Percentiles rank a stretch among this genome's conserved stretches.
Evolutionary conservation across 2,113 vertebrate species (phyloP).

Genomic region (Corythornis madagascariensis): DNA sequence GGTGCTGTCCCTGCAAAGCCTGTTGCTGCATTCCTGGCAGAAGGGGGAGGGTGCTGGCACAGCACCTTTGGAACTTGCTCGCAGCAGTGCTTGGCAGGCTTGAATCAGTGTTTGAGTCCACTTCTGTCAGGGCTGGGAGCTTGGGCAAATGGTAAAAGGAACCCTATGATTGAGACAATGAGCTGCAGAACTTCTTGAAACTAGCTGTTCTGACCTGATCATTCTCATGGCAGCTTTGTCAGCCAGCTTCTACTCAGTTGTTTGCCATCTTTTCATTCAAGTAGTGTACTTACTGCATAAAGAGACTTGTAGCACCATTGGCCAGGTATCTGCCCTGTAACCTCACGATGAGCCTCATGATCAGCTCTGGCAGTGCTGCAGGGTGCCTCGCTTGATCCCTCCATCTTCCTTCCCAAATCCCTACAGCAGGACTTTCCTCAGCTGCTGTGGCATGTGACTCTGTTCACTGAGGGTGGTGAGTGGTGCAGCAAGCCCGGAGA

Average conservation of each 20-base stretch:
- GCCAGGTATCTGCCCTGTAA: fast-evolving
- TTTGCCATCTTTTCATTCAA: neutral
- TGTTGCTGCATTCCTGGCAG: neutral
- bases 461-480: neutral
- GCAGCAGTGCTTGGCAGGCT: neutral
- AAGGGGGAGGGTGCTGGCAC: neutral
- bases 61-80: fast-evolving
- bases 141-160: neutral
- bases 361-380: neutral
- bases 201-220: neutral
- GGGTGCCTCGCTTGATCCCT: neutral
- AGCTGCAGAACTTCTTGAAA: neutral
- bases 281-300: fast-evolving
- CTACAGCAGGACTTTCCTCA: neutral
- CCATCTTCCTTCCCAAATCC: neutral
- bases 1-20: fast-evolving
- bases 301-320: neutral
- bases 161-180: neutral
- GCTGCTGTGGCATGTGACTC: neutral
- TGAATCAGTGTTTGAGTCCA: fast-evolving
- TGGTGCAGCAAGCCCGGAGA: fast-evolving
- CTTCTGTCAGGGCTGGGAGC: neutral
- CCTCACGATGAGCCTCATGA: neutral
- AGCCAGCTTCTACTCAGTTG: neutral
- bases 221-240: neutral